Conservation (phyloP, 2,113 vertebrate species). For the Zosterops lateralis region DNA sequence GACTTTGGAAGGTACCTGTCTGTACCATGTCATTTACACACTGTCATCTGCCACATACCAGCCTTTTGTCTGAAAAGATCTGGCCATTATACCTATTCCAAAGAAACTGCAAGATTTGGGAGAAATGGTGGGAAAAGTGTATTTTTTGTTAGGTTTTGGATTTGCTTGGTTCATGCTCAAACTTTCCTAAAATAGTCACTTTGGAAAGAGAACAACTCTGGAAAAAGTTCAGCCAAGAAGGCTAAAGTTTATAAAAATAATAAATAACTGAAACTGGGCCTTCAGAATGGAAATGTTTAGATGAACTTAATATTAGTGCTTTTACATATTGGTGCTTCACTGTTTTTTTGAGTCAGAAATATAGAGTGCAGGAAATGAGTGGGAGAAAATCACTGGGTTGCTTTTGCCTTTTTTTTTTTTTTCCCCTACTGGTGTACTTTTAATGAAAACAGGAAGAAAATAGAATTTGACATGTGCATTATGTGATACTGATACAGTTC, state of each 20-base stretch:
- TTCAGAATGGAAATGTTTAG: constrained; percentile 58
- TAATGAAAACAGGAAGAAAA: constrained; percentile 26
- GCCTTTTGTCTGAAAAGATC: neutral
- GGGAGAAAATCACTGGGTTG: neutral
- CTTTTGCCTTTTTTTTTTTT: neutral
- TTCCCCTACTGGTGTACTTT: neutral
- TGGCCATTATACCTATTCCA: neutral
- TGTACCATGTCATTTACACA: neutral
- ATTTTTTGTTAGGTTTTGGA: neutral
- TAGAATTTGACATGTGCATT: neutral
- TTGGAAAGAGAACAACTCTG: constrained; percentile 37
- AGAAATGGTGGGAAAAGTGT: constrained; percentile 23
- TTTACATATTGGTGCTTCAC: neutral
- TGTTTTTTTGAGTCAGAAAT: constrained; percentile 11
- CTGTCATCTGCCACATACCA: neutral
- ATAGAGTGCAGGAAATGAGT: neutral
- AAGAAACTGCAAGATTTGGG: neutral
- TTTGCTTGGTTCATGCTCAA: constrained; percentile 30
- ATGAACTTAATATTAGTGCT: constrained; percentile 5
- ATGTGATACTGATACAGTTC: neutral
- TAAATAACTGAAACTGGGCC: constrained; percentile 38
- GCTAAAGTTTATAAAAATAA: constrained; percentile 59
- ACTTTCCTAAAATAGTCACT: constrained; percentile 41
- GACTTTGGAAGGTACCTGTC: neutral
- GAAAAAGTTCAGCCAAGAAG: constrained; percentile 51